Percentiles rank a stretch among this genome's conserved stretches.
Conservation (phyloP, 1,140 invertebrate genomes). For the Nephotettix cincticeps region DNA sequence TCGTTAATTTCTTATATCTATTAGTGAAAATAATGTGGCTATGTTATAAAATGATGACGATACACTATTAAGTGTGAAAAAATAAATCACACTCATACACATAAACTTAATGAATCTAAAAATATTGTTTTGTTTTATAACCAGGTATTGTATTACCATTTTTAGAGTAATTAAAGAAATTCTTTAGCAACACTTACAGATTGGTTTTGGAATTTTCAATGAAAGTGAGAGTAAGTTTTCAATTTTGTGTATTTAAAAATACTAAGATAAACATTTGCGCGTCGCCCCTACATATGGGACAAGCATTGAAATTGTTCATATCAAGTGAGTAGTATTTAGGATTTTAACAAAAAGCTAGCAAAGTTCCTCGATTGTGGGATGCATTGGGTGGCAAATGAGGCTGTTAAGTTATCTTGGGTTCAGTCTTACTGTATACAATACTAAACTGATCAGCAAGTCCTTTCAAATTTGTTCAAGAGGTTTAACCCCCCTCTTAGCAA, state of each 20-base stretch:
- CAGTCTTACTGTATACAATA: no score
- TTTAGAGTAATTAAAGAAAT: conserved; percentile 12
- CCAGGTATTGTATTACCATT: neutral
- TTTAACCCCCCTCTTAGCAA: conserved; percentile 15
- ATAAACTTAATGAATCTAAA: no score
- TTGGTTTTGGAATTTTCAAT: neutral
- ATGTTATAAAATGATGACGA: no score
- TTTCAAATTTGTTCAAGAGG: conserved; percentile 7
- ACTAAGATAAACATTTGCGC: no score
- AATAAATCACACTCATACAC: no score
- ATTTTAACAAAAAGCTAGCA: conserved; percentile 16
- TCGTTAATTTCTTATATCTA: no score
- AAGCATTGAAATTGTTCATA: neutral
- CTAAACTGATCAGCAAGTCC: neutral
- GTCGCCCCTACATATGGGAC: conserved; percentile 8
- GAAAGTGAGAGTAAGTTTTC: conserved; percentile 13
- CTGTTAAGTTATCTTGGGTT: neutral
- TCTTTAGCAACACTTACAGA: conserved; percentile 11
- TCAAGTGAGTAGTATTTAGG: neutral
- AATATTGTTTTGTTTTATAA: conserved; percentile 20
- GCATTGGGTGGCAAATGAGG: neutral
- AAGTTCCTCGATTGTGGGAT: neutral
- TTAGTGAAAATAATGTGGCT: no score
- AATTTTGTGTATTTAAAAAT: neutral
- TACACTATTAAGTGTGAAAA: no score